Evolutionary conservation across 2,113 vertebrate species (phyloP).

Genomic region (Anseranas semipalmata): DNA sequence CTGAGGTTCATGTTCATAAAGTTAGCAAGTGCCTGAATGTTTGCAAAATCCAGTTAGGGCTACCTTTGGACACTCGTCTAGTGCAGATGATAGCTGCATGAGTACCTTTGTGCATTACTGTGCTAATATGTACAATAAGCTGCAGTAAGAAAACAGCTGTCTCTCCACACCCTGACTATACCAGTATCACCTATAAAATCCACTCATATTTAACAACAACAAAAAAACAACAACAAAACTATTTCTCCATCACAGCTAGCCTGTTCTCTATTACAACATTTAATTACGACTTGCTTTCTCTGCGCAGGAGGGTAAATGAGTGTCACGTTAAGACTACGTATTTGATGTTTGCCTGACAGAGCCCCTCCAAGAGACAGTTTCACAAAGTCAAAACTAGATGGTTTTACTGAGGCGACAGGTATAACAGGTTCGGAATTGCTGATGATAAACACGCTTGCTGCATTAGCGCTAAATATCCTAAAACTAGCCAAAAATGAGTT

Average conservation of each 20-base stretch:
- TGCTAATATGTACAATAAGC: accelerated
- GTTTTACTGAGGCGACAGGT: no score
- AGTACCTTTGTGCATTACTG: background rate
- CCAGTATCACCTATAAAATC: background rate
- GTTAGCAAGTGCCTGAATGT: background rate
- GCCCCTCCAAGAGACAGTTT: no score
- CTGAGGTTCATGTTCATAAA: accelerated
- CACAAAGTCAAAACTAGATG: no score
- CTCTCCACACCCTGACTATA: accelerated
- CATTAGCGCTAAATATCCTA: no score
- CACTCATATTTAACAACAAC: constrained; percentile 22
- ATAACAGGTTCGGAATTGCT: no score
- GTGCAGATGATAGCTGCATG: background rate
- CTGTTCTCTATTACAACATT: background rate
- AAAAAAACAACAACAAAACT: background rate
- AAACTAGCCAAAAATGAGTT: no score
- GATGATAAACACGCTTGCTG: no score
- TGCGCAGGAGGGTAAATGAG: background rate
- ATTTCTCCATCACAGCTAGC: background rate
- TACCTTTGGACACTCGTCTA: background rate
- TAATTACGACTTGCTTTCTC: constrained; percentile 41
- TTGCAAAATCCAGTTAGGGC: background rate
- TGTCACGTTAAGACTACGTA: no score
- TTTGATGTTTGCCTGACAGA: no score
- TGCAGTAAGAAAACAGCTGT: background rate